These are phyloP conservation scores for Agelas oroides DNA, from an alignment of 37 sponge, comb jelly and placozoan species.

Conservation along the genomic window DNA sequence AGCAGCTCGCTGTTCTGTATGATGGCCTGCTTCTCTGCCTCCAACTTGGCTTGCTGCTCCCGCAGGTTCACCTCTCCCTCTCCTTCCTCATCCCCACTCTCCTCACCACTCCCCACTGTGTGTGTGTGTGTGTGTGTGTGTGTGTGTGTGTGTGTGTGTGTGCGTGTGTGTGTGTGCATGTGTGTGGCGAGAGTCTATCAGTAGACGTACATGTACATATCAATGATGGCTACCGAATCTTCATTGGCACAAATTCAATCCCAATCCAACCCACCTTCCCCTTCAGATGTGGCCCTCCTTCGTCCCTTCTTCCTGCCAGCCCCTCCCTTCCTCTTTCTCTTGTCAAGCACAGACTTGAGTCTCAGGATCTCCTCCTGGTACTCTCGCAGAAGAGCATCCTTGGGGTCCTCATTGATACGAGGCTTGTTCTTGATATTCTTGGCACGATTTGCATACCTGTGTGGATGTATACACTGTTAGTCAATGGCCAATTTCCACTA, in stretches of 20 bases:
- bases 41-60: constrained; percentile 69
- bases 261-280: constrained; percentile 5
- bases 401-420: constrained; percentile 97
- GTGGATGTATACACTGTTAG: no score
- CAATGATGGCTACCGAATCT: no score
- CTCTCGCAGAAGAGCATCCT: constrained; percentile 96
- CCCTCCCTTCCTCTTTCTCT: constrained; percentile 49
- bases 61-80: constrained; percentile 34
- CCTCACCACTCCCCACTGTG: constrained; percentile 44
- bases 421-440: constrained; percentile 99
- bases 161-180: no score
- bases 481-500: no score
- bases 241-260: not conserved
- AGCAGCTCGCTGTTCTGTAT: constrained; percentile 85
- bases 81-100: constrained; percentile 44
- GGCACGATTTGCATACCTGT: constrained; percentile 96
- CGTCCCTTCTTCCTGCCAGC: constrained; percentile 10
- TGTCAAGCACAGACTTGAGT: constrained; percentile 77
- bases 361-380: constrained; percentile 87
- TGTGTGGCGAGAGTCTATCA: no score
- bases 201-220: no score
- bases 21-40: constrained; percentile 80
- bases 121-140: no score
- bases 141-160: no score
- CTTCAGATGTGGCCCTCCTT: no score